phyloP scores from a whole-genome alignment of 2,113 vertebrate genomes.

The Craseonycteris thonglongyai region DNA sequence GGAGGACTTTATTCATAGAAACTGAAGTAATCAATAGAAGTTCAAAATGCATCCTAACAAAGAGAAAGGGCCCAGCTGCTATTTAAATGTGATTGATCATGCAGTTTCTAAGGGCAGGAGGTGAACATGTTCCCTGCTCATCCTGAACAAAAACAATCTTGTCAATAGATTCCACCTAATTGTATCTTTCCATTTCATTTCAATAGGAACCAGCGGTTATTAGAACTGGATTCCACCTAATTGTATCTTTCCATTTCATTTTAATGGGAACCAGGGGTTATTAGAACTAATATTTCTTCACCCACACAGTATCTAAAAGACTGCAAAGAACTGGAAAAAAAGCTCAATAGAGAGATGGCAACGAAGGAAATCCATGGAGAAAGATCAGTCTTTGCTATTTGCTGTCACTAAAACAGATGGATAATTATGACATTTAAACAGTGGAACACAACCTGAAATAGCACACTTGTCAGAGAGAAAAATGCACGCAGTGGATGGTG shows the following conservation, averaged over 20 bases:
- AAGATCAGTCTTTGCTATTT: background rate
- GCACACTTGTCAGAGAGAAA: background rate
- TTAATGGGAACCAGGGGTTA: background rate
- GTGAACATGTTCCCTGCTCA: background rate
- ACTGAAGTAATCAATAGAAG: background rate
- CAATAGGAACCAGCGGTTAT: background rate
- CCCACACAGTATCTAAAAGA: background rate
- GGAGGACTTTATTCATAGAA: background rate
- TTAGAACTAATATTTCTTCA: background rate
- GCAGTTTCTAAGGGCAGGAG: background rate
- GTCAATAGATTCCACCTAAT: background rate
- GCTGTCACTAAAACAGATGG: background rate
- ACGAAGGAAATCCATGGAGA: background rate
- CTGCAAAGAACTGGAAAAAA: background rate
- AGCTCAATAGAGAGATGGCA: background rate
- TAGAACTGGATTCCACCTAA: background rate
- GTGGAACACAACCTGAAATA: background rate
- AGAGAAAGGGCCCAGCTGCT: background rate
- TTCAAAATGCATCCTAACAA: background rate
- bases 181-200: background rate
- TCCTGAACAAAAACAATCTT: background rate
- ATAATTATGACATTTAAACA: background rate
- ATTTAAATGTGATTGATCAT: background rate
- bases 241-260: background rate
- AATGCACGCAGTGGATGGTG: background rate